These are phyloP conservation scores for Hipparchia semele DNA, from an alignment of 2,888 invertebrate species.

Conservation along the genomic window DNA sequence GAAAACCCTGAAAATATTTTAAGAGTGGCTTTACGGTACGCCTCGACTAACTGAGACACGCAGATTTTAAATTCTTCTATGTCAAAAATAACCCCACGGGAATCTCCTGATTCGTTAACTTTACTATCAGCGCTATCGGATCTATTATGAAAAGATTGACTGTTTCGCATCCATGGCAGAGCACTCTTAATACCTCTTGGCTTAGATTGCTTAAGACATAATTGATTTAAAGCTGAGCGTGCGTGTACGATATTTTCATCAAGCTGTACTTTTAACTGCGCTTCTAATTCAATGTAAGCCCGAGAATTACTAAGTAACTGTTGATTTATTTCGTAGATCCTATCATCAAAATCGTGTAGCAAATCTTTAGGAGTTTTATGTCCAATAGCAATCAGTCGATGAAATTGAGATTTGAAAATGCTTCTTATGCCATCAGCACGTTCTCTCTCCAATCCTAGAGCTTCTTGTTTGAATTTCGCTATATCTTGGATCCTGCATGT, in stretches of 20 bases:
- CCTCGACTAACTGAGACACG: constrained; percentile 53
- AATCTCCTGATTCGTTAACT: constrained; percentile 32
- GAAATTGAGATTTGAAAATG: constrained; percentile 62
- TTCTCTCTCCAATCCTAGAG: constrained; percentile 57
- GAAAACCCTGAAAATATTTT: constrained; percentile 55
- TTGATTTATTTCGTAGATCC: constrained; percentile 67
- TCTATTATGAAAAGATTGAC: constrained; percentile 39
- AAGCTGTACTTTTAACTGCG: constrained; percentile 56
- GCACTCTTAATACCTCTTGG: constrained; percentile 43
- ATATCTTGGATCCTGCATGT: constrained; percentile 51
- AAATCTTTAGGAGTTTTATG: constrained; percentile 60
- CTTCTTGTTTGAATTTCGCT: constrained; percentile 56
- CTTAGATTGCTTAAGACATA: constrained; percentile 51
- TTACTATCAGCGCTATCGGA: constrained; percentile 41
- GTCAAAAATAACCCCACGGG: constrained; percentile 33
- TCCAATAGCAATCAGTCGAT: constrained; percentile 56
- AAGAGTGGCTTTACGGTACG: constrained; percentile 56
- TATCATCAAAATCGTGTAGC: constrained; percentile 66
- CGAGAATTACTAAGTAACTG: constrained; percentile 67
- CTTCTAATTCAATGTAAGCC: constrained; percentile 63
- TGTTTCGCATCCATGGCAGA: constrained; percentile 44
- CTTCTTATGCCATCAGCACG: constrained; percentile 59
- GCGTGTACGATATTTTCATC: constrained; percentile 52
- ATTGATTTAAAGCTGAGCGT: constrained; percentile 59
- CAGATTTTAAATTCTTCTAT: constrained; percentile 52